Evolutionary conservation across 2,888 invertebrate genomes (phyloP).

Genomic region (Limenitis camilla): DNA sequence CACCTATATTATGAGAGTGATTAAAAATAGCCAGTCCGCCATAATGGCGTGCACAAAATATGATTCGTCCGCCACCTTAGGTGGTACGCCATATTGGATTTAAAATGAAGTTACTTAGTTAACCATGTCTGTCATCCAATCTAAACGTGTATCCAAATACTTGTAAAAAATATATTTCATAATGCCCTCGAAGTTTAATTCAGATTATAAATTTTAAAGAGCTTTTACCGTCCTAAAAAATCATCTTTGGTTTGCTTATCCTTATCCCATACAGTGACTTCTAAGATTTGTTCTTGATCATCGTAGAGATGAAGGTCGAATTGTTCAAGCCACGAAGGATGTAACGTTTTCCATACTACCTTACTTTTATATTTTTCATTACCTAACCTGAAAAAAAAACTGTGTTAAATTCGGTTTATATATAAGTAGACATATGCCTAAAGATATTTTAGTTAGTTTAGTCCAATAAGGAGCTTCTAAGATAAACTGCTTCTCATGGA

Average conservation of each 20-base stretch:
- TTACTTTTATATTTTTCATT: conserved; percentile 98
- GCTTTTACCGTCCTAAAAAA: conserved; percentile 82
- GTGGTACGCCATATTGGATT: no score
- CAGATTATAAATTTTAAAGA: background rate
- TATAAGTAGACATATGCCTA: no score
- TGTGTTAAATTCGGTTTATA: background rate
- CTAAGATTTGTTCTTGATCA: conserved; percentile 92
- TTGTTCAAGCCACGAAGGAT: conserved; percentile 96
- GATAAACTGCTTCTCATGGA: no score
- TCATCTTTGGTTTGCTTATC: conserved; percentile 89
- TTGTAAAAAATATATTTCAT: no score
- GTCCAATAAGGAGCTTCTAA: no score
- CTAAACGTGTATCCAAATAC: background rate
- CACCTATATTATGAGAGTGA: no score
- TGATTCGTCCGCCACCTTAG: no score
- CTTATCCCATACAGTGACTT: conserved; percentile 94
- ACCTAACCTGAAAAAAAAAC: conserved; percentile 80
- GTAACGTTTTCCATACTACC: conserved; percentile 86
- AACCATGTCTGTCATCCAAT: background rate
- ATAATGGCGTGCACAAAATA: no score
- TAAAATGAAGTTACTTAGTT: no score
- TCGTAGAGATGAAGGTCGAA: conserved; percentile 97
- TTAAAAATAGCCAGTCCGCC: no score
- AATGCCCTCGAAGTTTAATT: background rate
- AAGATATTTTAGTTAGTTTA: no score